A percentile compares a stretch with the other conserved stretches of the same genome.
phyloP scores from a whole-genome alignment of 2,888 invertebrate species.

The Notodonta ziczac region DNA sequence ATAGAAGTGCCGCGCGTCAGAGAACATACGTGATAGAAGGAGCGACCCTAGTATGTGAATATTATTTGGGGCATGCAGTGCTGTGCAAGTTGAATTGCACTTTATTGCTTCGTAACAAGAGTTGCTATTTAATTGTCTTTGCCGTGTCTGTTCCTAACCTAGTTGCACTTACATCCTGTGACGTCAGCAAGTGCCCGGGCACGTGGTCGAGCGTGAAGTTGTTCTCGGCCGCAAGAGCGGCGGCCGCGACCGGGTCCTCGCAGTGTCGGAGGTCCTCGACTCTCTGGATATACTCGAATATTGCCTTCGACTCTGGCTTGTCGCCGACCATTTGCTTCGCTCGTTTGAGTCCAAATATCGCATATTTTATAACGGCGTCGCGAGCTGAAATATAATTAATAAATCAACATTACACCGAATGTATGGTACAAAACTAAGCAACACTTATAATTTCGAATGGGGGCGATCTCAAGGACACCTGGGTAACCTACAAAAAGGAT shows the following conservation, averaged over 20 bases:
- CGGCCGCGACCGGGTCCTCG: slow-evolving; percentile 80
- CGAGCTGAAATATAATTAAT: slow-evolving; percentile 54
- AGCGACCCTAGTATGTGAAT: no score
- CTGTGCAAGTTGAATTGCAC: no score
- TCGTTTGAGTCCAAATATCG: slow-evolving; percentile 80
- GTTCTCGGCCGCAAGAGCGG: slow-evolving; percentile 74
- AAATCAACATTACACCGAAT: background rate
- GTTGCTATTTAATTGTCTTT: no score
- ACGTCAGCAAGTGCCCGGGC: slow-evolving; percentile 87
- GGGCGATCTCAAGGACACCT: no score
- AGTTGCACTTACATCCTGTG: slow-evolving; percentile 80
- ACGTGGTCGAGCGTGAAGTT: slow-evolving; percentile 87
- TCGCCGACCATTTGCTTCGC: slow-evolving; percentile 72
- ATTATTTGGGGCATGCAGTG: no score
- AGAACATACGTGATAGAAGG: no score
- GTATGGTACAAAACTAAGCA: no score
- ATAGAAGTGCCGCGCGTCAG: no score
- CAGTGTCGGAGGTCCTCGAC: slow-evolving; percentile 79
- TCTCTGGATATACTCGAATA: slow-evolving; percentile 75
- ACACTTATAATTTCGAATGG: no score
- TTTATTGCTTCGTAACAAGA: no score
- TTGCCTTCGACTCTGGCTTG: slow-evolving; percentile 62
- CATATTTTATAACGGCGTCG: slow-evolving; percentile 77
- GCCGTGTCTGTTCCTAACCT: background rate
- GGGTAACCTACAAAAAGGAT: no score